Evolutionary conservation across 2,797 vertebrate genomes (phyloP).

Genomic region (Anolis apletophallus): DNA sequence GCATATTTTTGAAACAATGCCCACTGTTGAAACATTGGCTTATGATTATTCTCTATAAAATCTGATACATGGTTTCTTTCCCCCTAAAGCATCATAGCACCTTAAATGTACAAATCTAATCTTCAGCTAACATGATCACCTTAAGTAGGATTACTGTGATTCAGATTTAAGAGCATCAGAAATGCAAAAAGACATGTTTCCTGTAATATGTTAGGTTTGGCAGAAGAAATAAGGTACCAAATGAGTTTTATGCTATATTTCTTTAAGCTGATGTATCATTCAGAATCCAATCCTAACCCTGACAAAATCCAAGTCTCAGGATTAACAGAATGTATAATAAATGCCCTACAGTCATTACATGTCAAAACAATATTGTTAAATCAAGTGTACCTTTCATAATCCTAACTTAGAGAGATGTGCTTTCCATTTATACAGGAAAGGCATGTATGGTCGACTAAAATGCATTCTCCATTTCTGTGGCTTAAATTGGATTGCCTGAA

Average conservation of each 20-base stretch:
- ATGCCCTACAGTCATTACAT: conserved; percentile 73
- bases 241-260: conserved; percentile 72
- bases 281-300: conserved; percentile 77
- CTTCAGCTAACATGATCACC: conserved; percentile 71
- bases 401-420: conserved; percentile 67
- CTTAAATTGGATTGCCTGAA: conserved; percentile 76
- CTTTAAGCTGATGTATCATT: conserved; percentile 74
- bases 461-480: conserved; percentile 53
- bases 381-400: conserved; percentile 75
- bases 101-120: conserved; percentile 71
- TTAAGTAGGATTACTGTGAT: conserved; percentile 71
- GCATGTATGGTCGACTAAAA: conserved; percentile 48
- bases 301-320: conserved; percentile 74
- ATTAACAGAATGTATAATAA: conserved; percentile 82
- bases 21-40: conserved; percentile 67
- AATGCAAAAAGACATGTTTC: conserved; percentile 70
- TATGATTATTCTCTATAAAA: conserved; percentile 60
- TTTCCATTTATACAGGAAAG: conserved; percentile 60
- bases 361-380: conserved; percentile 78
- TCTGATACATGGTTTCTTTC: conserved; percentile 64
- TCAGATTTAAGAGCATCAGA: conserved; percentile 73
- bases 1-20: conserved; percentile 58
- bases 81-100: conserved; percentile 56
- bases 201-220: conserved; percentile 38
- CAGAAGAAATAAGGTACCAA: conserved; percentile 4